phyloP scores from a whole-genome alignment of 2,797 vertebrate species.

The Takifugu ocellatus region DNA sequence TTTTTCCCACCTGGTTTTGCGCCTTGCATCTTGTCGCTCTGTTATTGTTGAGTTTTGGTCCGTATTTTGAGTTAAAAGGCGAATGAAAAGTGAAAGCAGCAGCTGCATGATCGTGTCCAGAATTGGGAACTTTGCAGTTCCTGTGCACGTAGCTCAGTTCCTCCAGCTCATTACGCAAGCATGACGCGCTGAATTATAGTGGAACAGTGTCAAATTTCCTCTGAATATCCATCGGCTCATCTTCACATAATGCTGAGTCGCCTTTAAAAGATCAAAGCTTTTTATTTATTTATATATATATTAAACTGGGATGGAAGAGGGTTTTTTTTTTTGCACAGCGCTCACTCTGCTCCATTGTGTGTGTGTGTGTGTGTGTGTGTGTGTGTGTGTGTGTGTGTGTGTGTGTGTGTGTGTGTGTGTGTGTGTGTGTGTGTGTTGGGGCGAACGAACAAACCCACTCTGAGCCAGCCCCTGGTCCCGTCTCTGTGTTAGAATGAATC shows the following conservation, averaged over 20 bases:
- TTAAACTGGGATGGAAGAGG: conserved; percentile 28
- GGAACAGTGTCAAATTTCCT: conserved; percentile 10
- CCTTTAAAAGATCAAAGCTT: conserved; percentile 16
- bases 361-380: too few relatives aligned
- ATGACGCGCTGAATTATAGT: conserved; percentile 2
- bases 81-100: neutral
- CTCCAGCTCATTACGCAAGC: neutral
- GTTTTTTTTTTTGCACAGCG: conserved; percentile 20
- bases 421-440: neutral
- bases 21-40: too few relatives aligned
- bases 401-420: conserved; percentile 37
- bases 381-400: too few relatives aligned
- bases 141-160: neutral
- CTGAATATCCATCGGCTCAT: conserved; percentile 4
- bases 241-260: conserved; percentile 31
- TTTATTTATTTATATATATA: conserved; percentile 12
- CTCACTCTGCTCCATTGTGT: conserved; percentile 39
- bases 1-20: too few relatives aligned
- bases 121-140: neutral
- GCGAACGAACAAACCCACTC: conserved; percentile 33
- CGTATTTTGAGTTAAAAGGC: neutral
- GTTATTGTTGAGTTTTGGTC: neutral
- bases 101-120: neutral
- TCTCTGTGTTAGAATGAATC: conserved; percentile 49
- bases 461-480: conserved; percentile 27